These are phyloP conservation scores for Ancistrus triradiatus DNA, from an alignment of 2,113 vertebrate genomes.

Conservation along the genomic window DNA sequence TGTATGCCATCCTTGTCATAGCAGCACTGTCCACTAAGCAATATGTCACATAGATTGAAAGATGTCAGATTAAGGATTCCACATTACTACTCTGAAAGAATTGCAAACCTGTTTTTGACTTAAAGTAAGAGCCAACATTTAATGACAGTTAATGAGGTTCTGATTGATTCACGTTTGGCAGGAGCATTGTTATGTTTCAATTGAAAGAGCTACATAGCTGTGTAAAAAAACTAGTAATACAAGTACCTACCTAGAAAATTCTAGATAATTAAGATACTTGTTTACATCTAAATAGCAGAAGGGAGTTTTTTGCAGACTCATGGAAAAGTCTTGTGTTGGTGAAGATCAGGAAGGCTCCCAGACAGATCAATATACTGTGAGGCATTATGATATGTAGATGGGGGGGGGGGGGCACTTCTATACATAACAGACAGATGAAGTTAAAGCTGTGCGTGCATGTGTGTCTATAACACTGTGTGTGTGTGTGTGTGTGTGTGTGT, in stretches of 20 bases:
- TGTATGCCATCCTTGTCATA: slow-evolving; percentile 2
- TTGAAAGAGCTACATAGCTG: not conserved
- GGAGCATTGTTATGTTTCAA: too few species aligned
- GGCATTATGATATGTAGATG: slow-evolving; percentile 31
- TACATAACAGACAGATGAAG: slow-evolving; percentile 14
- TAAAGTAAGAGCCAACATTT: slow-evolving; percentile 14
- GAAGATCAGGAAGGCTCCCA: slow-evolving; percentile 25
- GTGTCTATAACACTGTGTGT: slow-evolving; percentile 12
- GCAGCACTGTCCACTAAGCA: not conserved
- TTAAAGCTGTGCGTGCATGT: not conserved
- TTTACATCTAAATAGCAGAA: slow-evolving; percentile 14
- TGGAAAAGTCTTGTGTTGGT: slow-evolving; percentile 10
- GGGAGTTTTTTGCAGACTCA: slow-evolving; percentile 17
- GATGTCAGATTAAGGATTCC: slow-evolving; percentile 3
- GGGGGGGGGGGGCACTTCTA: slow-evolving; percentile 20
- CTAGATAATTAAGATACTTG: too few species aligned
- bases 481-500: slow-evolving; percentile 25
- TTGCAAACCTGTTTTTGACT: slow-evolving; percentile 11
- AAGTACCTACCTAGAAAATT: not conserved
- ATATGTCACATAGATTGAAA: not conserved
- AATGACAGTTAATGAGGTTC: slow-evolving; percentile 9
- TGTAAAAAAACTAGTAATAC: not conserved
- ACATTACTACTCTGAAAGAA: not conserved
- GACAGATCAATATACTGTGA: slow-evolving; percentile 38
- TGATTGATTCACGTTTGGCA: not conserved